phyloP scores from a whole-genome alignment of 2,797 vertebrate genomes.

The Spinibarbus caldwelli region DNA sequence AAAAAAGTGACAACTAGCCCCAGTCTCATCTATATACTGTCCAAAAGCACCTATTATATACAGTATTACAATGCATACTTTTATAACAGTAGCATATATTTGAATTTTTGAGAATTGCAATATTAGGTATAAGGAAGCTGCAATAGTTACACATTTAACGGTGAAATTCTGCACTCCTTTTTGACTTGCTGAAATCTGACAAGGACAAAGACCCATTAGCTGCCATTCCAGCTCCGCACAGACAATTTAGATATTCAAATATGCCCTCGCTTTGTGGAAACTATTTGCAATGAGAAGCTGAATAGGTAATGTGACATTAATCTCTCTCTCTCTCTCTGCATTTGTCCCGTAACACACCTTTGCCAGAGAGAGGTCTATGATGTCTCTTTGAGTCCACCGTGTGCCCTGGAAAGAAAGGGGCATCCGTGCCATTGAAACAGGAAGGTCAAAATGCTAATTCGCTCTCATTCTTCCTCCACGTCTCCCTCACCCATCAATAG shows the following conservation, averaged over 20 bases:
- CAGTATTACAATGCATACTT: background rate
- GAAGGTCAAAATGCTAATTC: conserved; percentile 84
- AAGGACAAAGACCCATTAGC: conserved; percentile 78
- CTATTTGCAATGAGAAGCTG: conserved; percentile 77
- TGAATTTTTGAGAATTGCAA: background rate
- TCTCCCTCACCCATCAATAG: conserved; percentile 61
- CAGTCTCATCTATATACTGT: background rate
- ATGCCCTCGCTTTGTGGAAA: conserved; percentile 70
- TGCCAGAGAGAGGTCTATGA: conserved; percentile 52
- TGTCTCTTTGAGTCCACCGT: conserved; percentile 58
- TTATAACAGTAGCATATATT: background rate
- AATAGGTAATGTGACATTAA: conserved; percentile 75
- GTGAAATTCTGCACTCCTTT: conserved; percentile 63
- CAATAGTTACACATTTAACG: conserved; percentile 43
- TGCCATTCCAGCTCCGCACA: conserved; percentile 68
- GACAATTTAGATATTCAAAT: conserved; percentile 84
- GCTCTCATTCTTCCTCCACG: conserved; percentile 63
- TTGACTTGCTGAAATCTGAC: conserved; percentile 70
- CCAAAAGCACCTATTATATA: background rate
- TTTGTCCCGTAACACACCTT: conserved; percentile 54
- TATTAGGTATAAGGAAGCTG: background rate
- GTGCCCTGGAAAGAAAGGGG: conserved; percentile 64
- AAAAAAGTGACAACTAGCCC: background rate
- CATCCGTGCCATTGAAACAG: conserved; percentile 70
- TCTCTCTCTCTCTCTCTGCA: conserved; percentile 62